Evolutionary conservation across 2,797 vertebrate genomes (phyloP).

Genomic region (Enteromius paludinosus): DNA sequence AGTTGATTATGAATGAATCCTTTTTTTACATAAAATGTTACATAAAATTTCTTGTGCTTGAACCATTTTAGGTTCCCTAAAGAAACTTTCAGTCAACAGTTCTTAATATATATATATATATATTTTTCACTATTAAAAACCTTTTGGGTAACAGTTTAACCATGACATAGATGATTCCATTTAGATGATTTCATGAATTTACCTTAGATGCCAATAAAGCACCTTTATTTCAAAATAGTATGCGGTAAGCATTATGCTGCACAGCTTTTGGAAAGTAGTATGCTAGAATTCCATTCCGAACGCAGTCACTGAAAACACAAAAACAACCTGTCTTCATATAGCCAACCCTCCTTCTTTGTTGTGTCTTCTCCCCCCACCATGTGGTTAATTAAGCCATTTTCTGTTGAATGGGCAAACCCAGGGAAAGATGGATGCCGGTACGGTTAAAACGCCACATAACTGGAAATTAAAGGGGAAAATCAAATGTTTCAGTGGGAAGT

Average conservation of each 20-base stretch:
- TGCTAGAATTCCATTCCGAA: neutral
- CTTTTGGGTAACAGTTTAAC: neutral
- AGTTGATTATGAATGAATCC: neutral
- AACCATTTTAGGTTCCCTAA: neutral
- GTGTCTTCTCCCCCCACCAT: conserved; percentile 21
- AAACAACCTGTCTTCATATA: conserved; percentile 25
- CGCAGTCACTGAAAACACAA: neutral
- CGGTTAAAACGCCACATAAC: conserved; percentile 37
- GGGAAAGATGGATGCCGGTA: conserved; percentile 29
- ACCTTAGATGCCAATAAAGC: neutral
- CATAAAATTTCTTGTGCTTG: too few species aligned
- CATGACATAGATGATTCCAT: neutral
- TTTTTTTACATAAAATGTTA: neutral
- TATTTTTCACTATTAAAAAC: neutral
- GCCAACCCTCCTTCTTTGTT: conserved; percentile 30
- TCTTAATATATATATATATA: neutral
- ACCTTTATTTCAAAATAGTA: neutral
- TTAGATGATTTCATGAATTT: neutral
- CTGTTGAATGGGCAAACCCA: conserved; percentile 46
- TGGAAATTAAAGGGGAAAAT: conserved; percentile 49
- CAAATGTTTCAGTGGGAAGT: conserved; percentile 51
- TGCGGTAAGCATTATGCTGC: neutral
- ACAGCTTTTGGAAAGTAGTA: neutral
- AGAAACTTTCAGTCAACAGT: neutral
- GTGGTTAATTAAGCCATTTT: conserved; percentile 56